phyloP scores from a whole-genome alignment of 2,888 invertebrate genomes.

The Anoncus sp. region DNA sequence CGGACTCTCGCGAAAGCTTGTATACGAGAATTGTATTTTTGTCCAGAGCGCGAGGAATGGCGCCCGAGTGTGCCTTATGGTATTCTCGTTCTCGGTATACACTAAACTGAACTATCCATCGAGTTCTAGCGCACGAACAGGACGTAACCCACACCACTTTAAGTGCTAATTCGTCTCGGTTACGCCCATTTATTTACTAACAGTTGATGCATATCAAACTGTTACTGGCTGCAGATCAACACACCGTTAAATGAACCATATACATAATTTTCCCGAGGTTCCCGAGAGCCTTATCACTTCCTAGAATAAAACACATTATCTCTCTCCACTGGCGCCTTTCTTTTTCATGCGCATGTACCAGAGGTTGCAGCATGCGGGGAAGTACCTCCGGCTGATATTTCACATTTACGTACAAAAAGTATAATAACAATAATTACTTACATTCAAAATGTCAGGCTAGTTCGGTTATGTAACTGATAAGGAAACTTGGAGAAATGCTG shows the following conservation, averaged over 20 bases:
- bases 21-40: conserved; percentile 42
- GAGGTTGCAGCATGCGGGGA: neutral
- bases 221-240: conserved; percentile 50
- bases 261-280: conserved; percentile 52
- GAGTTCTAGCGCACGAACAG: neutral
- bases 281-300: conserved; percentile 39
- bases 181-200: neutral
- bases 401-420: no score
- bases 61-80: conserved; percentile 42
- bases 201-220: neutral
- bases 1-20: conserved; percentile 37
- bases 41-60: conserved; percentile 39
- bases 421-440: no score
- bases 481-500: no score
- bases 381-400: no score
- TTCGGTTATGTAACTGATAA: no score
- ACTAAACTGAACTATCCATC: neutral
- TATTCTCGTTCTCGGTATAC: conserved; percentile 22
- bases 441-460: no score
- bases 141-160: neutral
- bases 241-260: conserved; percentile 56
- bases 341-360: neutral
- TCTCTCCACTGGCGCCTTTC: conserved; percentile 24
- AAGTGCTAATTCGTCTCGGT: neutral
- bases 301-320: conserved; percentile 41